Conservation (phyloP, 2,888 invertebrate species). For the Drosophila diplacantha region DNA sequence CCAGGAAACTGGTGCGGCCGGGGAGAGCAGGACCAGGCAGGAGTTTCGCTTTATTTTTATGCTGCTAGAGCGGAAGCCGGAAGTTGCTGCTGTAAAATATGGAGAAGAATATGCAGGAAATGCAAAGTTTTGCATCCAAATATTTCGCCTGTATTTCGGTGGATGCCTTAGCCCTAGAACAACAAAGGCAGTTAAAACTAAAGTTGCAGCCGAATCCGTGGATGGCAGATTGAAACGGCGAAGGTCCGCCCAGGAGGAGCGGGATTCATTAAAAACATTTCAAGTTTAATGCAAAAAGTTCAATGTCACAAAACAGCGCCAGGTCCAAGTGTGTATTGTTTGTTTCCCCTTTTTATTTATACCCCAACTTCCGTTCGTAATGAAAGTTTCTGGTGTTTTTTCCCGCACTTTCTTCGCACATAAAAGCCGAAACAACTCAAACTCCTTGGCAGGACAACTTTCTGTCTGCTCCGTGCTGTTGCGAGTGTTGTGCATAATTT, state of each 20-base stretch:
- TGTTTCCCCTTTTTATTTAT: slow-evolving; percentile 10
- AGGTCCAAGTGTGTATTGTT: slow-evolving; percentile 24
- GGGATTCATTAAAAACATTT: slow-evolving; percentile 50
- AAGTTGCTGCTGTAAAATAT: slow-evolving; percentile 68
- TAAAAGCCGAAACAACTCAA: slow-evolving; percentile 41
- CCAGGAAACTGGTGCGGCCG: slow-evolving; percentile 42
- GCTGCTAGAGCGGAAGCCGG: slow-evolving; percentile 60
- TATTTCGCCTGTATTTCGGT: slow-evolving; percentile 28
- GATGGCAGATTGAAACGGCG: slow-evolving; percentile 26
- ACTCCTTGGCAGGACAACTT: slow-evolving; percentile 33
- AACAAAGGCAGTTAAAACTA: slow-evolving; percentile 20
- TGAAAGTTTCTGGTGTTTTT: slow-evolving; percentile 22
- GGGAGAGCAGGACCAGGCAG: slow-evolving; percentile 23
- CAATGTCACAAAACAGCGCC: slow-evolving; percentile 58
- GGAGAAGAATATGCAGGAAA: slow-evolving; percentile 65
- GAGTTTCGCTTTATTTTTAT: slow-evolving; percentile 59
- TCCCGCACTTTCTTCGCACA: slow-evolving; percentile 22
- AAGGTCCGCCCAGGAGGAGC: slow-evolving; percentile 3
- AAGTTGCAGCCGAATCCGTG: slow-evolving; percentile 24
- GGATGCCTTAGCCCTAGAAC: slow-evolving; percentile 34
- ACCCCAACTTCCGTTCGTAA: slow-evolving; percentile 23
- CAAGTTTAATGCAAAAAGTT: slow-evolving; percentile 52
- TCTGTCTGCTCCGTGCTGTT: slow-evolving; percentile 19
- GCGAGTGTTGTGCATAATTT: slow-evolving; percentile 55
- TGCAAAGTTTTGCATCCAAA: slow-evolving; percentile 64